Conservation (phyloP, 2,797 vertebrate species). For the Periophthalmus magnuspinnatus region DNA sequence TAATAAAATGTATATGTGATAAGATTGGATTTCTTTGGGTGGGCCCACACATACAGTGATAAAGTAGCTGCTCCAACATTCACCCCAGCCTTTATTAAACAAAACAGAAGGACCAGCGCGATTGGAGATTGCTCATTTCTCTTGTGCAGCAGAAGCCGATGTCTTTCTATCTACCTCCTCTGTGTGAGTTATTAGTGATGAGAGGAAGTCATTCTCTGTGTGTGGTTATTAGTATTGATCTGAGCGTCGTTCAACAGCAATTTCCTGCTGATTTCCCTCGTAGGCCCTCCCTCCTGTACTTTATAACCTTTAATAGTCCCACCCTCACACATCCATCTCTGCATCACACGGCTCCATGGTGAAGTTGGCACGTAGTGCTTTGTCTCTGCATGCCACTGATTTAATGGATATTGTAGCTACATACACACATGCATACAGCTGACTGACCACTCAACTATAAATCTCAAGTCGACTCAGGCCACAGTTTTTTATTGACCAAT, state of each 20-base stretch:
- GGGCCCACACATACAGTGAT: conserved; percentile 55
- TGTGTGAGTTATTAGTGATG: conserved; percentile 64
- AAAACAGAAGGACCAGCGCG: conserved; percentile 38
- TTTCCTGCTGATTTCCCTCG: conserved; percentile 72
- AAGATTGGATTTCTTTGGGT: conserved; percentile 46
- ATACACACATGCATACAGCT: conserved; percentile 36
- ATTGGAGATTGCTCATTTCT: conserved; percentile 47
- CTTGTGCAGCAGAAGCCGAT: conserved; percentile 28
- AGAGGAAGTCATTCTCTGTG: conserved; percentile 69
- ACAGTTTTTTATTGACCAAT: conserved; percentile 61
- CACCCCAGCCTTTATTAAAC: conserved; percentile 57
- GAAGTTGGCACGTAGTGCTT: conserved; percentile 59
- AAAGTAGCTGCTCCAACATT: conserved; percentile 60
- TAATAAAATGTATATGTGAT: conserved; percentile 43
- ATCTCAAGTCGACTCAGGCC: conserved; percentile 39
- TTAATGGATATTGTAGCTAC: conserved; percentile 53
- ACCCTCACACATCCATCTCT: conserved; percentile 47
- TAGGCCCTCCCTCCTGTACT: conserved; percentile 46
- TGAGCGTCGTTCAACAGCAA: conserved; percentile 58
- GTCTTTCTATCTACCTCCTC: conserved; percentile 34
- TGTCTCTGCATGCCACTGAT: conserved; percentile 61
- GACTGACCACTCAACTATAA: conserved; percentile 50
- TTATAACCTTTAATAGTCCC: conserved; percentile 61
- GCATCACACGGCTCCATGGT: conserved; percentile 33
- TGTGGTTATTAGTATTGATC: conserved; percentile 81